These are phyloP conservation scores for Apotomis capreana DNA, from an alignment of 2,888 invertebrate species.

Conservation along the genomic window DNA sequence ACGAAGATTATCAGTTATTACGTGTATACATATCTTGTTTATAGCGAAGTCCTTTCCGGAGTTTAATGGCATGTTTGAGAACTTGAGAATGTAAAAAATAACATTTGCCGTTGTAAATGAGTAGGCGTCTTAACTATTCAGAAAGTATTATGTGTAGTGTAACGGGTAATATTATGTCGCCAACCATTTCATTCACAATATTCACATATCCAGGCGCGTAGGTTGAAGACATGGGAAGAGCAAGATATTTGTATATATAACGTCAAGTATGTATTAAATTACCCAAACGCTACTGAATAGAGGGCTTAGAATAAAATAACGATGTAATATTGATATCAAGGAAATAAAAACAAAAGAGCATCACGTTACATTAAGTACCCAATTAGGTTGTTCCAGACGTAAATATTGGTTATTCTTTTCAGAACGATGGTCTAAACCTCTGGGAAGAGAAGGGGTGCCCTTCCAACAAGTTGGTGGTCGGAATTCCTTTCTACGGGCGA, in stretches of 20 bases:
- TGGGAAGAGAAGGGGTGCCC: conserved; percentile 96
- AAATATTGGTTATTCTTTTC: conserved; percentile 42
- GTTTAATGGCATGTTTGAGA: too few species aligned
- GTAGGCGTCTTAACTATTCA: conserved; percentile 24
- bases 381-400: neutral
- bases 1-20: neutral
- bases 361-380: neutral
- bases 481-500: conserved; percentile 94
- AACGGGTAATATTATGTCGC: conserved; percentile 8
- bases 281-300: too few species aligned
- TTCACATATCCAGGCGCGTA: conserved; percentile 14
- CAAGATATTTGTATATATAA: too few species aligned
- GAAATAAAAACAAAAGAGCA: neutral
- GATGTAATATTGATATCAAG: neutral
- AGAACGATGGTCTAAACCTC: conserved; percentile 93
- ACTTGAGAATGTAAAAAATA: neutral
- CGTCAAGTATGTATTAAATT: neutral
- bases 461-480: conserved; percentile 93
- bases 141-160: neutral
- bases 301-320: neutral
- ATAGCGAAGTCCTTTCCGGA: too few species aligned
- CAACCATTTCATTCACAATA: conserved; percentile 23
- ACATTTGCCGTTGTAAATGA: conserved; percentile 17
- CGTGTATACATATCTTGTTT: too few species aligned
- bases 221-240: conserved; percentile 17